Conservation (phyloP, 2,113 vertebrate genomes). For the Dipodomys spectabilis region DNA sequence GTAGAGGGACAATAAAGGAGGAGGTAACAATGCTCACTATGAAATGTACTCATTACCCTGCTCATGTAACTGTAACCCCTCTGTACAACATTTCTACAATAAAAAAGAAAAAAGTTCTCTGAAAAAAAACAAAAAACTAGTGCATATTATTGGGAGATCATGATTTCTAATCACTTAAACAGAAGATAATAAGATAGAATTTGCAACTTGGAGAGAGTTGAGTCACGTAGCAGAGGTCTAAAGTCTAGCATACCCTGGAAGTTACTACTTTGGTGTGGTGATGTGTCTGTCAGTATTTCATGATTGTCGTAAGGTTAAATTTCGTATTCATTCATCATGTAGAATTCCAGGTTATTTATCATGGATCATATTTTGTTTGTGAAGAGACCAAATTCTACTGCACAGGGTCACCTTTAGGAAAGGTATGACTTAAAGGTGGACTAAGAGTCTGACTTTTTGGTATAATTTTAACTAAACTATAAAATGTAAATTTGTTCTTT, state of each 20-base stretch:
- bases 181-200: not conserved
- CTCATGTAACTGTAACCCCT: no score
- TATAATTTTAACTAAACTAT: slow-evolving; percentile 53
- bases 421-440: not conserved
- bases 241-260: not conserved
- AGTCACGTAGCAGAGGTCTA: not conserved
- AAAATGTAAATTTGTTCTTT: slow-evolving; percentile 40
- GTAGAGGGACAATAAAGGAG: no score
- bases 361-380: not conserved
- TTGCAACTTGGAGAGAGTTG: not conserved
- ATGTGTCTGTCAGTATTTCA: not conserved
- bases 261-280: not conserved
- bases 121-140: no score
- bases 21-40: no score
- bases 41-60: no score
- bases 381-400: not conserved
- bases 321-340: not conserved
- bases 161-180: not conserved
- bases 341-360: not conserved
- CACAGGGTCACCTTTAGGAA: not conserved
- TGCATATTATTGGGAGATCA: not conserved
- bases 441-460: not conserved
- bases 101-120: no score
- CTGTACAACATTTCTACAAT: no score
- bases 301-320: not conserved